These are phyloP conservation scores for Oophaga sylvatica DNA, from an alignment of 2,797 vertebrate species.

Conservation along the genomic window DNA sequence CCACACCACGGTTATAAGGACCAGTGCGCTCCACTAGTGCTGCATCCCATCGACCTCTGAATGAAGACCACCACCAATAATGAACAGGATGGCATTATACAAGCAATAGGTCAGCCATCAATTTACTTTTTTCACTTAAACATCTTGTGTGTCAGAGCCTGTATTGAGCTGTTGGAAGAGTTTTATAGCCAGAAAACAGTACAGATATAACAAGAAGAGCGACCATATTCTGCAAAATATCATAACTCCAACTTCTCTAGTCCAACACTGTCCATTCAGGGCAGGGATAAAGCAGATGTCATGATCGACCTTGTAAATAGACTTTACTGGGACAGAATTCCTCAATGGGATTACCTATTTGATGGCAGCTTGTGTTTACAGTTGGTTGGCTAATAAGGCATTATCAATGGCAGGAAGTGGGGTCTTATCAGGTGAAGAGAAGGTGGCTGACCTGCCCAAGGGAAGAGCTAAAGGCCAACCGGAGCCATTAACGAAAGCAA, in stretches of 20 bases:
- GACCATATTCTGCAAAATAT: neutral
- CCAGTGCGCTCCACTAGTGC: no score
- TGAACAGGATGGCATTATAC: no score
- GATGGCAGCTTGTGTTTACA: neutral
- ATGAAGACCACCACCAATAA: no score
- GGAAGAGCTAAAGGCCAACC: slow-evolving; percentile 21
- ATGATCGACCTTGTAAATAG: neutral
- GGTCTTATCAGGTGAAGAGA: neutral
- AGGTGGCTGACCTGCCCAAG: slow-evolving; percentile 11
- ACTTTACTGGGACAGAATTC: neutral
- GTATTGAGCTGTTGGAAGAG: neutral
- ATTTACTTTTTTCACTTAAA: no score
- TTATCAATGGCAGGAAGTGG: slow-evolving; percentile 24
- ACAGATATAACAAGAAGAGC: no score
- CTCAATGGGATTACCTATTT: neutral
- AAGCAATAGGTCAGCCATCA: no score
- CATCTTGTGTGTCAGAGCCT: no score
- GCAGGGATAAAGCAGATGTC: neutral
- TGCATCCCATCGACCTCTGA: no score
- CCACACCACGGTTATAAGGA: no score
- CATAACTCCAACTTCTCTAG: neutral
- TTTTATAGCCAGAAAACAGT: neutral
- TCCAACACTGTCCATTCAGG: neutral
- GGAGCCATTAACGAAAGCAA: neutral
- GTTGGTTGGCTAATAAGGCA: neutral